Base-by-base conservation (phyloP, 2,888 invertebrate genomes). In the Zaprionus lineosus region DNA sequence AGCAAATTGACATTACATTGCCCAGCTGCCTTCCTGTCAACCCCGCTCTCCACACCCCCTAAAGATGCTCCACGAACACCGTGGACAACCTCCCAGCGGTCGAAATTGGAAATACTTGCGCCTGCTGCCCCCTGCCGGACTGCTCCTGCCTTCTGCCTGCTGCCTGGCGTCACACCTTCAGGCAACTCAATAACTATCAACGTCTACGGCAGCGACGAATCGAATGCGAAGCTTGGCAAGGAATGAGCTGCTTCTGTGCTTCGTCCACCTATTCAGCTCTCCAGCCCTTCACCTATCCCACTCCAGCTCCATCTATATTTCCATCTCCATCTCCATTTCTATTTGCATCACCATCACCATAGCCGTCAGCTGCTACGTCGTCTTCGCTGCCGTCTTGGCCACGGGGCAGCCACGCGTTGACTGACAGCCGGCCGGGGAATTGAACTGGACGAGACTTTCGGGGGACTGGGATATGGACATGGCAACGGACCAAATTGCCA, bases 1-100 rank as follows among this genome's bases (percentile, higher is more conserved):
- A 76, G 70, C 78, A 86, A 86, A 87, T 87, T 86, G 81, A 71
- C 78, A 87, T 87, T 83, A 87, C 79, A 73, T 81, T 86, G 78
- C 78, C 74, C 62, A 44, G 65, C 63, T 69, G 75, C 46, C 69
- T 16, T 52, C 44, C 47, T 55, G 40, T 5, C 16, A 2, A 2
- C 28, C 19, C 18, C 4, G 18, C 9, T 0, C 2, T 5, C 7
- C 18, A 16, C 15, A 1, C 16, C 15, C 16, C 9, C n/a, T 15
- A 26, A n/a, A 4, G n/a, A 31, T 14, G 19, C 28, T 11, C n/a
- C 29, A 5, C 19, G 29, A n/a, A n/a, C n/a, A n/a, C n/a, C n/a
- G n/a, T n/a, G n/a, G n/a, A n/a, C n/a, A n/a, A n/a, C n/a, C n/a
- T n/a, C n/a, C n/a, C 37, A 33, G 34, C 40, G 56, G 44, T 66